Percentiles rank a stretch among this genome's conserved stretches.
Evolutionary conservation across 1,140 invertebrate genomes (phyloP).

Genomic region (Drosophila bocki): DNA sequence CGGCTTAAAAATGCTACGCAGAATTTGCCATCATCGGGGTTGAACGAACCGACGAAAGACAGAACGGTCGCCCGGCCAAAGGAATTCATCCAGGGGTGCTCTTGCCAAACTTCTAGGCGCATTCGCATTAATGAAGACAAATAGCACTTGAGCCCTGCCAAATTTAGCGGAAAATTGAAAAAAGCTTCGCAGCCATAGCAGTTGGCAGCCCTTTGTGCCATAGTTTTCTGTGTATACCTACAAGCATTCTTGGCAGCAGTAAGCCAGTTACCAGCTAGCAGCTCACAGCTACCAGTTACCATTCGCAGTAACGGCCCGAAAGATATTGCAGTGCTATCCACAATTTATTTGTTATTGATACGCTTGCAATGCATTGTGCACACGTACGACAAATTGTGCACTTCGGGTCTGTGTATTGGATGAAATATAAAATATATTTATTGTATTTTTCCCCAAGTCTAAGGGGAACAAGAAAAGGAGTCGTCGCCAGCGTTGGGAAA

Average conservation of each 20-base stretch:
- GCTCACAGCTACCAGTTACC: conserved; percentile 16
- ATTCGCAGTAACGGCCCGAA: conserved; percentile 27
- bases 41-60: conserved; percentile 53
- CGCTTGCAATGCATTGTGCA: conserved; percentile 52
- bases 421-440: conserved; percentile 66
- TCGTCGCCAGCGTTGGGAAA: conserved; percentile 21
- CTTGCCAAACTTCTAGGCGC: conserved; percentile 72
- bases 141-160: conserved; percentile 78
- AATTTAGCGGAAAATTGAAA: conserved; percentile 85
- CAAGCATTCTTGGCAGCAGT: conserved; percentile 59
- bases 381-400: conserved; percentile 47
- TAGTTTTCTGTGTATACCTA: conserved; percentile 40
- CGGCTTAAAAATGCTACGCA: conserved; percentile 71
- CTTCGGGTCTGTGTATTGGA: conserved; percentile 10
- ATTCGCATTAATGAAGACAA: conserved; percentile 84
- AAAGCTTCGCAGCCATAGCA: conserved; percentile 66
- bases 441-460: conserved; percentile 46
- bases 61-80: conserved; percentile 4
- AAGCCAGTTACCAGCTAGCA: conserved; percentile 26
- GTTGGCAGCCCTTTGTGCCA: conserved; percentile 44
- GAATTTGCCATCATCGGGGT: conserved; percentile 51
- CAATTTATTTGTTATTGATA: conserved; percentile 76
- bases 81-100: conserved; percentile 25
- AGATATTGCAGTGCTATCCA: conserved; percentile 73
- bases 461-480: conserved; percentile 8